Percentiles rank a stretch among this genome's conserved stretches.
These are phyloP conservation scores for Sarcophilus harrisii DNA, from an alignment of 2,797 vertebrate species.

Conservation along the genomic window DNA sequence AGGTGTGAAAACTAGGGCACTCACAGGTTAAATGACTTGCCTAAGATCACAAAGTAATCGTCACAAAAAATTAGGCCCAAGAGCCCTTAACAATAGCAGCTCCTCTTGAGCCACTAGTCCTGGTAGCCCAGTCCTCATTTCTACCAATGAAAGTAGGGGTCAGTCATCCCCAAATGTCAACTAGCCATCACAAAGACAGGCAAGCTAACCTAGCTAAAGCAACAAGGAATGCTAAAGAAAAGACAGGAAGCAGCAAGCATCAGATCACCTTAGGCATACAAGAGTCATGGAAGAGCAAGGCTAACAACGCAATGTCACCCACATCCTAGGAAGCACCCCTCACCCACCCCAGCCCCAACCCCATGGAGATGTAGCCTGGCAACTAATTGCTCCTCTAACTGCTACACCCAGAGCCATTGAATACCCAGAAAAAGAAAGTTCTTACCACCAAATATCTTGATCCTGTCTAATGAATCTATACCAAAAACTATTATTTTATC, in stretches of 20 bases:
- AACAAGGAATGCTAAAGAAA: not conserved
- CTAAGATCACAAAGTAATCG: not conserved
- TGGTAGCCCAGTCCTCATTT: not conserved
- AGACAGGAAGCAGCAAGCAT: not conserved
- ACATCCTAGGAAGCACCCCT: not conserved
- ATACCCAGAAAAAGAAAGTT: not conserved
- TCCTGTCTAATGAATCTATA: not conserved
- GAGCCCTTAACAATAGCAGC: not conserved
- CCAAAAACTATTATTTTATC: not conserved
- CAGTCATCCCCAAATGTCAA: not conserved
- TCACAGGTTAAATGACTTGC: not conserved
- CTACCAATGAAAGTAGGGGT: not conserved
- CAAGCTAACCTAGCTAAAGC: not conserved
- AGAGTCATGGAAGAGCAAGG: not conserved
- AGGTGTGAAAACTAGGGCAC: not conserved
- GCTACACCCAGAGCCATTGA: not conserved
- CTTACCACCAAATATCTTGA: not conserved
- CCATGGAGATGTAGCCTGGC: not conserved
- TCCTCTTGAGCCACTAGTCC: not conserved
- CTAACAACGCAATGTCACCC: not conserved
- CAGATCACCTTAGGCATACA: not conserved
- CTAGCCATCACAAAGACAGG: not conserved
- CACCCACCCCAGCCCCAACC: not conserved
- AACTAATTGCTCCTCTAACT: not conserved
- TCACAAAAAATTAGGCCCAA: not conserved